Evolutionary conservation across 1,140 invertebrate species (phyloP), one percentile per base, ranked within the genome.

Genomic region (Drosophila rufa): DNA sequence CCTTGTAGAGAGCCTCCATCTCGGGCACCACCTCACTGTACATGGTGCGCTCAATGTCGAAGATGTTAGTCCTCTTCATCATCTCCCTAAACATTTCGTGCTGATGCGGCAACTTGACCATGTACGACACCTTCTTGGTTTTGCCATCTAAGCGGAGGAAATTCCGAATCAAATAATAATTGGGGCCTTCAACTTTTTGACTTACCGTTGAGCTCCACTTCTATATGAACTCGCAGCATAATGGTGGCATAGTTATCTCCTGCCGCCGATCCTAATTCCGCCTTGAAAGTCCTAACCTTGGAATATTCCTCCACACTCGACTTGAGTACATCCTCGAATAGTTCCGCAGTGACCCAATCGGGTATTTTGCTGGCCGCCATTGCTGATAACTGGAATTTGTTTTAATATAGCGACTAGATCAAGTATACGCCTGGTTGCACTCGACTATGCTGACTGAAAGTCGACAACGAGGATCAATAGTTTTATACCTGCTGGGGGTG

Each of bases 241-340:
- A 87, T 62, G 4, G 65, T 82, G 50, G 90, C 70, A 60, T 92
- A 92, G 59, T 92, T 92, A 55, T 92, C 91, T 0, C 90, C 90
- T 3, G 80, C 75, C 1, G 69, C 73, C 0, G 71, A 55, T 45
- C 82, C 90, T 3, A 36, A 56, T 15, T 58, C 65, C 11, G 67
- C 67, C 48, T 90, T 90, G 3, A 90, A 85, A 6, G 4, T 82
- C 36, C 79, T 81, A 2, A 90, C 74, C 58, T 85, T 82, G 8
- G 50, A 73, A 25, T 76, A 90, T 1, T 68, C 74, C 14, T 62
- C 38, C 1, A 91, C 64, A 8, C 42, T 78, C 14, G 79, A 27
- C 48, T 80, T 79, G 0, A 92, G 75, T 11, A 90, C 36, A 47
- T 86, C 73, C 40, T 81, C 61, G 46, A 92, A 92, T 11, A 66